Base-by-base conservation (phyloP, 2,113 vertebrate species). In the Leptodactylus fuscus region DNA sequence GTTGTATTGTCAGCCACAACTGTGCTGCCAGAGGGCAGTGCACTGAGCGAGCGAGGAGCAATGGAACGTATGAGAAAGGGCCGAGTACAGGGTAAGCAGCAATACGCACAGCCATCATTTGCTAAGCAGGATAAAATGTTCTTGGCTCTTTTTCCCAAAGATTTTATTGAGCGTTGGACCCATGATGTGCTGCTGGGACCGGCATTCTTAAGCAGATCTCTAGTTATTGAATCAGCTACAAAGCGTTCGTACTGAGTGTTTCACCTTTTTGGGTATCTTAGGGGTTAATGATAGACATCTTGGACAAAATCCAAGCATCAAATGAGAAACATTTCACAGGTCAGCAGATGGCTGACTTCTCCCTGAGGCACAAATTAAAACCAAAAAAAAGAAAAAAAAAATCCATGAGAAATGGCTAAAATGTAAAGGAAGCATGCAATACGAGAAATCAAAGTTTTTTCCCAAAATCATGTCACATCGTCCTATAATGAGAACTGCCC, bases 321-420 rank as follows among this genome's bases (percentile, higher is more conserved):
- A 86, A 86, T 81, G 84, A 81, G 67, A 81, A 86, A 85, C 83
- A 85, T 86, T 86, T 81, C 76, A 81, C 84, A 86, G 84, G 84
- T 86, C 84, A 86, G 77, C 84, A 86, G 84, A 86, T 86, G 84
- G 84, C 84, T 81, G 84, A 86, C 76, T 86, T 86, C 51, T 86
- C 84, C 84, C 84, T 46, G n/a, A 86, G 84, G 84, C 84, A 86
- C 65, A 85, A 20, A 85, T 85, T 69, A 36, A 85, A 34, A 65
- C 32, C 77, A 65, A 73, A 82, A 46, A 76, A 62, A 83, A 46
- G 27, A 18, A 85, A 65, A 53, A 82, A 71, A 78, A 69, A 85
- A 51, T 38, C 41, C 58, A 77, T 58, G 82, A 75, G 71, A 62
- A 65, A 44, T 29, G 22, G 24, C 60, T 60, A 36, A 53, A 70